A percentile compares a stretch with the other conserved stretches of the same genome.
These are phyloP conservation scores for Lycocerus yunnanus DNA, from an alignment of 2,888 invertebrate species.

Conservation along the genomic window DNA sequence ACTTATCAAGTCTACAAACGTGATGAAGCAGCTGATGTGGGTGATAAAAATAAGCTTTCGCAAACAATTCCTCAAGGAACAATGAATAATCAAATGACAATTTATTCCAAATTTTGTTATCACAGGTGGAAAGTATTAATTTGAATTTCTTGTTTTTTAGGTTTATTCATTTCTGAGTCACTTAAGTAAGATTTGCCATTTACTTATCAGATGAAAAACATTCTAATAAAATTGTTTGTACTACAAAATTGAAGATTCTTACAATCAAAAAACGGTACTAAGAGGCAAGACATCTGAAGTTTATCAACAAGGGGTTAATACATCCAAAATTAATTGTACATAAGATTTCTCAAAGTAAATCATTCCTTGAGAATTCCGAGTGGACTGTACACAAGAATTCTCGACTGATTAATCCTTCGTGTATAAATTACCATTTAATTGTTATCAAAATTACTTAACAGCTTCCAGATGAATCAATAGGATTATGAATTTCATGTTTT, in stretches of 20 bases:
- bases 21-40: neutral
- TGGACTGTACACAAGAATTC: too few relatives aligned
- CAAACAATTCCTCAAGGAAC: neutral
- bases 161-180: neutral
- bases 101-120: neutral
- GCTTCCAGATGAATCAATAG: neutral
- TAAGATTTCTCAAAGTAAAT: too few relatives aligned
- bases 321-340: too few relatives aligned
- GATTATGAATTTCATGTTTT: neutral
- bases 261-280: neutral
- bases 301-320: neutral
- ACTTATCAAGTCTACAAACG: neutral
- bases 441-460: neutral
- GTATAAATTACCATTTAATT: too few relatives aligned
- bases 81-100: neutral
- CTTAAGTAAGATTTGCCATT: neutral
- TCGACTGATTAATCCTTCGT: too few relatives aligned
- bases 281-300: neutral
- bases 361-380: too few relatives aligned
- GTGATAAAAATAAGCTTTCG: neutral
- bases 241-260: neutral
- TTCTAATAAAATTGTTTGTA: neutral
- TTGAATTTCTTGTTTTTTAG: neutral
- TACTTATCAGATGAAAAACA: neutral
- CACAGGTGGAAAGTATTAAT: neutral